These are phyloP conservation scores for Peucedramus taeniatus DNA, from an alignment of 2,113 vertebrate genomes.

Conservation along the genomic window DNA sequence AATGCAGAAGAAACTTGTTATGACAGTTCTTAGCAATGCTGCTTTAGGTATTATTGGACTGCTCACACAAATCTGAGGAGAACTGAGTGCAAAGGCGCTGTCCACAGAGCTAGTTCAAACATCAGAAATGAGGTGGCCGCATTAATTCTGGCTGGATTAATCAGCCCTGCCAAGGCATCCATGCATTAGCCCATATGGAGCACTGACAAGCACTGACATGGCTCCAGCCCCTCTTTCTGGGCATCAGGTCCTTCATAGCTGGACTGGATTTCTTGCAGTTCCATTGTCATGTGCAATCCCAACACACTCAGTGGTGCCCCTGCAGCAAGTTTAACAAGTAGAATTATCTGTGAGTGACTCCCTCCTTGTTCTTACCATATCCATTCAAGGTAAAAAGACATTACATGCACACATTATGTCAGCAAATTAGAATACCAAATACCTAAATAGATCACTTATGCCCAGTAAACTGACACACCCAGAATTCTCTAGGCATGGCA, in stretches of 20 bases:
- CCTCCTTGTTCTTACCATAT: neutral
- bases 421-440: neutral
- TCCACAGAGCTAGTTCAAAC: neutral
- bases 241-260: neutral
- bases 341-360: neutral
- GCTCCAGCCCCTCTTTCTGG: neutral
- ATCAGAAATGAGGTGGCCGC: neutral
- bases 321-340: neutral
- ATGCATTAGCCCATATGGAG: accelerated
- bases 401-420: neutral
- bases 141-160: neutral
- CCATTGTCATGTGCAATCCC: accelerated
- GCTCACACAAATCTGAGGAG: neutral
- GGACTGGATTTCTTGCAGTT: accelerated
- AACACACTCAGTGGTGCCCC: accelerated
- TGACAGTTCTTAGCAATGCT: neutral
- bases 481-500: neutral
- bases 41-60: neutral
- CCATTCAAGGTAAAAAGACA: neutral
- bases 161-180: neutral
- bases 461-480: neutral
- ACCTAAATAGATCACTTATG: neutral
- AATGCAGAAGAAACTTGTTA: neutral
- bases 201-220: accelerated
- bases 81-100: neutral